Evolutionary conservation across 1,140 invertebrate genomes (phyloP).

Genomic region (Eumaeus atala): DNA sequence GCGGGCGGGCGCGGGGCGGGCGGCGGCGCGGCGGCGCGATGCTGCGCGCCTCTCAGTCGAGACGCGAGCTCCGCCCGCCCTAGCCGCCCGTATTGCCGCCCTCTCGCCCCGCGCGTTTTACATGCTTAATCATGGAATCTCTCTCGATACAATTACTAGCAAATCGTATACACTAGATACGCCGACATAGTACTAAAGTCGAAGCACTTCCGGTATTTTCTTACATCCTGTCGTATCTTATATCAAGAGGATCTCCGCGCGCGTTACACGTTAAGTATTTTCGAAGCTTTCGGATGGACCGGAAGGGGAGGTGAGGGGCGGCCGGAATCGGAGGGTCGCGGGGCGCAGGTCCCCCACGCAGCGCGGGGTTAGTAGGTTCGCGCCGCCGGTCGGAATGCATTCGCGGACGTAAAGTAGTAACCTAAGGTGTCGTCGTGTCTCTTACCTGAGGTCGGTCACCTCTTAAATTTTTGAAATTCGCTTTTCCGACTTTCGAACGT

Average conservation of each 20-base stretch:
- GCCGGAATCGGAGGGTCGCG: conserved; percentile 63
- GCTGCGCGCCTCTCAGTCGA: conserved; percentile 73
- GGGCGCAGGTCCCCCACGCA: conserved; percentile 60
- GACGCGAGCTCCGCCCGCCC: conserved; percentile 67
- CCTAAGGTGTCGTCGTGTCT: conserved; percentile 64
- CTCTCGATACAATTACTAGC: neutral
- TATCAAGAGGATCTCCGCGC: conserved; percentile 33
- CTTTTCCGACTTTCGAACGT: conserved; percentile 16
- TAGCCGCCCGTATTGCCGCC: conserved; percentile 53
- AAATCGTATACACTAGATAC: neutral
- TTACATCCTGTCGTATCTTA: conserved; percentile 17
- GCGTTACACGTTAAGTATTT: conserved; percentile 63
- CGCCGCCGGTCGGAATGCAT: conserved; percentile 71
- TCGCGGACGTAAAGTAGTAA: conserved; percentile 68
- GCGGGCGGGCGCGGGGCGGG: conserved; percentile 42
- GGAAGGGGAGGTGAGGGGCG: conserved; percentile 57
- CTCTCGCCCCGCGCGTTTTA: conserved; percentile 54
- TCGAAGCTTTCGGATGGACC: conserved; percentile 68
- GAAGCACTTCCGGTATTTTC: conserved; percentile 27
- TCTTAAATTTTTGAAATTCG: conserved; percentile 29
- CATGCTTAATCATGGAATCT: conserved; percentile 35
- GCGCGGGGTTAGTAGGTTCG: conserved; percentile 70
- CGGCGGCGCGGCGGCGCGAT: conserved; percentile 60
- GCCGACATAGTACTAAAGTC: conserved; percentile 3
- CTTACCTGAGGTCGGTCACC: conserved; percentile 62